These are phyloP conservation scores for Orchesella flavescens DNA, from an alignment of 2,888 invertebrate species.

Conservation along the genomic window DNA sequence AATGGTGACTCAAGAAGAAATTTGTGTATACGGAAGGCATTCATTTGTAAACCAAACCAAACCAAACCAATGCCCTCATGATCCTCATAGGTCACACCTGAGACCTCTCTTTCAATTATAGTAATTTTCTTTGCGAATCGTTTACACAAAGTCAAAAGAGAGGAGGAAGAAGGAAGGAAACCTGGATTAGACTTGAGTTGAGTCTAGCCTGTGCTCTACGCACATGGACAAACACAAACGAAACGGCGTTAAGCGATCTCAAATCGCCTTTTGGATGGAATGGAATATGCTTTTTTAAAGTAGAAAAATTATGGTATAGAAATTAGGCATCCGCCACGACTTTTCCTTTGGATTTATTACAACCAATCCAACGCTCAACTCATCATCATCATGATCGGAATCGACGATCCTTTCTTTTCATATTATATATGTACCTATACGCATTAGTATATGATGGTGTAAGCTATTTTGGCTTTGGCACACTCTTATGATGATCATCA, in stretches of 20 bases:
- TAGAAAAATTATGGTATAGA: neutral
- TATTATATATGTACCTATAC: no score
- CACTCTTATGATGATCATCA: no score
- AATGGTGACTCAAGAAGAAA: slow-evolving; percentile 14
- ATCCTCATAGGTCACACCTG: slow-evolving; percentile 64
- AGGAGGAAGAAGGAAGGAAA: neutral
- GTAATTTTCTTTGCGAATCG: slow-evolving; percentile 51
- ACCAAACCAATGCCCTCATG: neutral
- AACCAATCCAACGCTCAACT: slow-evolving; percentile 43
- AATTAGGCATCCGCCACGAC: neutral
- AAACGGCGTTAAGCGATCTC: no score
- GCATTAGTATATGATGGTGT: no score
- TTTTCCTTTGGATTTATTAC: slow-evolving; percentile 42
- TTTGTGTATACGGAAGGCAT: neutral
- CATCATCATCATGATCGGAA: slow-evolving; percentile 37
- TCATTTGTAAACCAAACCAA: slow-evolving; percentile 19
- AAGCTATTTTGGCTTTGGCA: slow-evolving; percentile 48
- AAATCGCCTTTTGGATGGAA: neutral
- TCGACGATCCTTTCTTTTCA: slow-evolving; percentile 17
- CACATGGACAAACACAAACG: no score
- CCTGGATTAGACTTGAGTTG: no score
- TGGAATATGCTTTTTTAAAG: neutral
- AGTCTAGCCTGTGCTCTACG: no score
- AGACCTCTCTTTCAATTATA: slow-evolving; percentile 64
- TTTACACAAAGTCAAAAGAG: neutral